Conservation (phyloP, 2,888 invertebrate species). For the Nephrotoma flavescens region DNA sequence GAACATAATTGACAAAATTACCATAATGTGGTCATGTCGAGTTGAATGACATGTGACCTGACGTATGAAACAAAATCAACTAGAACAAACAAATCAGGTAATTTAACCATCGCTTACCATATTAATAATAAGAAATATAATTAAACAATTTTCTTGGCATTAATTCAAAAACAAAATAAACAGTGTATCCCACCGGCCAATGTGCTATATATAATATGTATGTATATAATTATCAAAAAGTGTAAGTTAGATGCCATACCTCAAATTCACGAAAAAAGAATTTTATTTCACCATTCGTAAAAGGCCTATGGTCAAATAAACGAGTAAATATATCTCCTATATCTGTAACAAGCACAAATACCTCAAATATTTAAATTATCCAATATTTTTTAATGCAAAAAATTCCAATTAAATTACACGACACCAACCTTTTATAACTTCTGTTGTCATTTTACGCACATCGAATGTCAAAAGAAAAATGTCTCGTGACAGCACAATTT, state of each 20-base stretch:
- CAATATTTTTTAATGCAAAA: background rate
- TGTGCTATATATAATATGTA: background rate
- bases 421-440: conserved; percentile 1
- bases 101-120: background rate
- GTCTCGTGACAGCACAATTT: background rate
- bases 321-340: conserved; percentile 69
- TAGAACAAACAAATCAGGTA: background rate
- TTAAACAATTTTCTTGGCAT: background rate
- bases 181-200: background rate
- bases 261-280: conserved; percentile 75
- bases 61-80: background rate
- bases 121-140: background rate
- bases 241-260: conserved; percentile 34
- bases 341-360: conserved; percentile 40
- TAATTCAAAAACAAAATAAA: background rate
- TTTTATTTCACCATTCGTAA: conserved; percentile 73
- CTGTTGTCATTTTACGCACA: conserved; percentile 1
- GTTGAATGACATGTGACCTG: background rate
- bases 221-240: conserved; percentile 6
- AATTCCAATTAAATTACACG: background rate
- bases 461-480: background rate
- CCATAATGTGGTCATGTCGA: background rate
- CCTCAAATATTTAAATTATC: background rate
- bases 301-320: conserved; percentile 75
- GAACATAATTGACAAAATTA: too few relatives aligned